Evolutionary conservation across 2,797 vertebrate genomes (phyloP), one percentile per base, ranked within the genome.

Genomic region (Toxotes lorentzi): DNA sequence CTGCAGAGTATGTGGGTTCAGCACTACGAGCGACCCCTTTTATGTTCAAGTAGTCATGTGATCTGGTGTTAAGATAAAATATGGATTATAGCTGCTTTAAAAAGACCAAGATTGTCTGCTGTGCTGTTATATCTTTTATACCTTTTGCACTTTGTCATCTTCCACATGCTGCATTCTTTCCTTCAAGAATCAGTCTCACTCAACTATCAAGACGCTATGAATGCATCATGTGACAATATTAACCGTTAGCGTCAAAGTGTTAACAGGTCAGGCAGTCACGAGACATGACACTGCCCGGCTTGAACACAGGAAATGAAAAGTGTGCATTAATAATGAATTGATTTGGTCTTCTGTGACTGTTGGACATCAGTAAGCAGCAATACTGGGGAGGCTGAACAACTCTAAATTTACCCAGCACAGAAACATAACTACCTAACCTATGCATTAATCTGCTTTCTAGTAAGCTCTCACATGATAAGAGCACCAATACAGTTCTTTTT

Each of bases 291-390:
- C 40, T 53, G 35, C 27, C 56, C 5, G 1, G 34, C 48, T 71
- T 10, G 66, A 62, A 73, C 56, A 47, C 57, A 78, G 82, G 78
- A 88, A 86, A 53, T 17, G 23, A 78, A 21, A 48, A 8, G 27
- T 48, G 19, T 50, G 50, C 54, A 72, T 78, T 56, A 48, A 73
- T 53, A 63, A 43, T 6, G 4, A 34, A 43, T 40, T 45, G 27
- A 79, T 75, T 50, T 30, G 27, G 54, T 66, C 30, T 24, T 50
- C n/a, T 23, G 12, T 38, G n/a, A 34, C 24, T 65, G 64, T 16
- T 45, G 24, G 41, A 73, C n/a, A 76, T 19, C 1, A 24, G 35
- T n/a, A 7, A 60, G n/a, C 19, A 32, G n/a, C 2, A 9, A 27
- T 4, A 41, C 40, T 41, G 40, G 14, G 12, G 8, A 10, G 38